Conservation (phyloP, 1,140 invertebrate genomes). For the Apocrypta bakeri region DNA sequence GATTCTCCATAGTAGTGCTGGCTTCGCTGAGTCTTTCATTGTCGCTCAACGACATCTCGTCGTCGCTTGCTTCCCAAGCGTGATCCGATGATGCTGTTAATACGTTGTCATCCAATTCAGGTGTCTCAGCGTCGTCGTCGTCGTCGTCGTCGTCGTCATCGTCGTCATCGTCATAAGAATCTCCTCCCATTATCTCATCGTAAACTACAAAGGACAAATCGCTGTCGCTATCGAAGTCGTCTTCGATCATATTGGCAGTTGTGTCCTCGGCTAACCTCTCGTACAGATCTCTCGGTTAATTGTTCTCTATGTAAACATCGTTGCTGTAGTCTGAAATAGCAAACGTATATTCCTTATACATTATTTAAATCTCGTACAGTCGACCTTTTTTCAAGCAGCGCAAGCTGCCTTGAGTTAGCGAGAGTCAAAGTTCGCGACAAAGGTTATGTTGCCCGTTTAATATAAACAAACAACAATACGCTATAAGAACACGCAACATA, state of each 20-base stretch:
- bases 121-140: neutral
- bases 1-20: constrained; percentile 21
- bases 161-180: neutral
- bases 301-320: neutral
- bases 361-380: neutral
- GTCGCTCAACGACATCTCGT: neutral
- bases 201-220: neutral
- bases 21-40: constrained; percentile 34
- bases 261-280: neutral
- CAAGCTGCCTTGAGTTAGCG: no score
- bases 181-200: neutral
- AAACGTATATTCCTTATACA: neutral
- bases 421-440: neutral
- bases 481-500: neutral
- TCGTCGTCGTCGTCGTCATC: neutral
- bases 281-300: neutral
- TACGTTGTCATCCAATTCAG: neutral
- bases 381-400: no score
- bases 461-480: neutral
- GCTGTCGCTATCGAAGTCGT: neutral
- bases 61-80: neutral
- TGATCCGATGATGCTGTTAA: neutral
- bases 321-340: constrained; percentile 1
- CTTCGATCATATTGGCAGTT: neutral
- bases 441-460: neutral